phyloP scores from a whole-genome alignment of 2,797 vertebrate genomes.

The Hylomyscus alleni region DNA sequence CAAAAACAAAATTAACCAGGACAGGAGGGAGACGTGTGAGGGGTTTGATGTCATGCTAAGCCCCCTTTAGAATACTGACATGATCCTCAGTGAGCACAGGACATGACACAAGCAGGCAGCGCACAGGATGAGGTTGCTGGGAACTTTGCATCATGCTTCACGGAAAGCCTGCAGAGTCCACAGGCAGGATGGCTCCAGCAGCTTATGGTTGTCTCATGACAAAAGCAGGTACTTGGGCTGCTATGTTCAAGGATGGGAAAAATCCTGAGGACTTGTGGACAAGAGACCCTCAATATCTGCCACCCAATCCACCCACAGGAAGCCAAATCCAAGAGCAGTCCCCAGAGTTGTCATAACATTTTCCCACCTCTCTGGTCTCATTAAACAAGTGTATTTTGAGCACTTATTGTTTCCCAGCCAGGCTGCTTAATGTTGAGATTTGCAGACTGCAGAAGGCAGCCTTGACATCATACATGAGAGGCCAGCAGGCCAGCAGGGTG shows the following conservation, averaged over 20 bases:
- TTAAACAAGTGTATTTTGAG: background rate
- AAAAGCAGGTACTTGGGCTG: too few species aligned
- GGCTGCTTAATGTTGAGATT: background rate
- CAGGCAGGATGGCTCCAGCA: background rate
- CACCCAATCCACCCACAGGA: background rate
- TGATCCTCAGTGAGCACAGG: background rate
- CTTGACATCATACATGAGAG: background rate
- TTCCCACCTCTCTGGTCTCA: background rate
- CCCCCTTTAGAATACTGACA: background rate
- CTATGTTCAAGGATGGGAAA: background rate
- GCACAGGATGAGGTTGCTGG: background rate
- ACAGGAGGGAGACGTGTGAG: too few species aligned
- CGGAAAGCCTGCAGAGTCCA: fast-evolving
- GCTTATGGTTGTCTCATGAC: background rate
- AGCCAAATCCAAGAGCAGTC: background rate
- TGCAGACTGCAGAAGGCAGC: too few species aligned
- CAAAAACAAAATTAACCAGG: too few species aligned
- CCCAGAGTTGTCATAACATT: background rate
- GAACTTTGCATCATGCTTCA: background rate
- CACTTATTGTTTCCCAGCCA: background rate
- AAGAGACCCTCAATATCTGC: background rate
- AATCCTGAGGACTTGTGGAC: background rate
- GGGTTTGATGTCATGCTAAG: background rate
- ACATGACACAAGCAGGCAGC: background rate
- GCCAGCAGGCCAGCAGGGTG: background rate